Percentiles rank a stretch among this genome's conserved stretches.
Conservation (phyloP, 2,113 vertebrate genomes). For the Setophaga petechia region DNA sequence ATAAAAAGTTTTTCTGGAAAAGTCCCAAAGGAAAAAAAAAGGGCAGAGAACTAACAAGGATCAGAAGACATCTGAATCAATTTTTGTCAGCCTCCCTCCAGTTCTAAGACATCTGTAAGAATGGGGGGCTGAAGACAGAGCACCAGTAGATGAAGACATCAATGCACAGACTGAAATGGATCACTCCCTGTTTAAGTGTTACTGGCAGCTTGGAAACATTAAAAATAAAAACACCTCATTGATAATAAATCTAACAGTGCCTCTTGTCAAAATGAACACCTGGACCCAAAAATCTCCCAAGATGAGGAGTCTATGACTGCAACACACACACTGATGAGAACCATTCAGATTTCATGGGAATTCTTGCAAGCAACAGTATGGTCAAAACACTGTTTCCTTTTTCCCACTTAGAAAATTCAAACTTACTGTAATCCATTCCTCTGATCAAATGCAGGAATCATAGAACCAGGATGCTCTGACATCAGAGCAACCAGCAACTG, state of each 20-base stretch:
- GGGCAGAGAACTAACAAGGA: not conserved
- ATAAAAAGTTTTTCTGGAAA: not conserved
- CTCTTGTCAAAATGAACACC: not conserved
- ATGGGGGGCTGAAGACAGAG: not conserved
- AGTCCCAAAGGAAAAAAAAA: not conserved
- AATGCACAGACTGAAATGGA: not conserved
- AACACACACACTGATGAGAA: not conserved
- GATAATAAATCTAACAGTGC: not conserved
- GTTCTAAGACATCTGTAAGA: not conserved
- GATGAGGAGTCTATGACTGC: not conserved
- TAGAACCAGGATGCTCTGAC: constrained; percentile 93
- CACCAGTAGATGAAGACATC: not conserved
- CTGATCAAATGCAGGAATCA: constrained; percentile 97
- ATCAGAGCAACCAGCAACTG: constrained; percentile 96
- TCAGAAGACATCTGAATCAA: not conserved
- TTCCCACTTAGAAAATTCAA: not conserved
- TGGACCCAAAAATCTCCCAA: not conserved
- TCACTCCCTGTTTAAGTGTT: not conserved
- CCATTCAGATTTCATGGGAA: not conserved
- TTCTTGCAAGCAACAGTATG: not conserved
- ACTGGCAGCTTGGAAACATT: not conserved
- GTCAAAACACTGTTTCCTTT: not conserved
- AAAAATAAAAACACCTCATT: not conserved
- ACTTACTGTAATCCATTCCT: constrained; percentile 93
- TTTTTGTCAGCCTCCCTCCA: not conserved